These are phyloP conservation scores for Gobius niger DNA, from an alignment of 2,113 vertebrate genomes.

Conservation along the genomic window DNA sequence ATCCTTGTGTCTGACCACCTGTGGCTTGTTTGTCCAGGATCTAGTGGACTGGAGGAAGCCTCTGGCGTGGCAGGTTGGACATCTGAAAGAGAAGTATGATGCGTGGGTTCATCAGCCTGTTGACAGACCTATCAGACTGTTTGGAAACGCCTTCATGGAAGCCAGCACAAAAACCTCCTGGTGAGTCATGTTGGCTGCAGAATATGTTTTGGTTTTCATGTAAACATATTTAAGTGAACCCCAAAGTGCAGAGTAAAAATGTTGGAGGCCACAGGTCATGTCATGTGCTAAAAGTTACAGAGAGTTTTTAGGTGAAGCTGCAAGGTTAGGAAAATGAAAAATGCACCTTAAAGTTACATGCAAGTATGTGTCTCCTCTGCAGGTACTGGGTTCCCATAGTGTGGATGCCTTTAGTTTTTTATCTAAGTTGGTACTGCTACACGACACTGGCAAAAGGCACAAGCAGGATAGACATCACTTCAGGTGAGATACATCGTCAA, in stretches of 20 bases:
- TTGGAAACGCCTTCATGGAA: slow-evolving; percentile 88
- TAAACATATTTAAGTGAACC: too few relatives aligned
- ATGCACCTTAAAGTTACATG: not conserved
- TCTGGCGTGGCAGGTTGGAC: slow-evolving; percentile 93
- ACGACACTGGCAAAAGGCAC: slow-evolving; percentile 79
- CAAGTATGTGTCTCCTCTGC: slow-evolving; percentile 9
- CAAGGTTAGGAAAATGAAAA: not conserved
- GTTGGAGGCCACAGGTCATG: not conserved
- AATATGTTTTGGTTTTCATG: not conserved
- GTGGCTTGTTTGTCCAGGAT: slow-evolving; percentile 74
- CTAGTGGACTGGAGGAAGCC: slow-evolving; percentile 95
- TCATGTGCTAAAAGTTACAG: not conserved
- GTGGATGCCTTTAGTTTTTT: slow-evolving; percentile 90
- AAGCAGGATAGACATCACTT: slow-evolving; percentile 74
- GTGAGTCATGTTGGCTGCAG: slow-evolving; percentile 68
- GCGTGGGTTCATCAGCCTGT: slow-evolving; percentile 97
- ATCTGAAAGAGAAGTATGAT: slow-evolving; percentile 90
- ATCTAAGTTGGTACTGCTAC: slow-evolving; percentile 86
- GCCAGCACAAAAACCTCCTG: slow-evolving; percentile 89
- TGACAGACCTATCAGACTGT: slow-evolving; percentile 90
- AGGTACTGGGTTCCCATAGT: slow-evolving; percentile 91
- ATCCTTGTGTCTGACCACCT: not conserved
- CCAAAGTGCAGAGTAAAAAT: not conserved
- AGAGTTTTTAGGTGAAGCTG: not conserved
- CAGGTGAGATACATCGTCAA: slow-evolving; percentile 59